phyloP scores from a whole-genome alignment of 2,888 invertebrate species.

The Cataglyphis rosenhaueri region DNA sequence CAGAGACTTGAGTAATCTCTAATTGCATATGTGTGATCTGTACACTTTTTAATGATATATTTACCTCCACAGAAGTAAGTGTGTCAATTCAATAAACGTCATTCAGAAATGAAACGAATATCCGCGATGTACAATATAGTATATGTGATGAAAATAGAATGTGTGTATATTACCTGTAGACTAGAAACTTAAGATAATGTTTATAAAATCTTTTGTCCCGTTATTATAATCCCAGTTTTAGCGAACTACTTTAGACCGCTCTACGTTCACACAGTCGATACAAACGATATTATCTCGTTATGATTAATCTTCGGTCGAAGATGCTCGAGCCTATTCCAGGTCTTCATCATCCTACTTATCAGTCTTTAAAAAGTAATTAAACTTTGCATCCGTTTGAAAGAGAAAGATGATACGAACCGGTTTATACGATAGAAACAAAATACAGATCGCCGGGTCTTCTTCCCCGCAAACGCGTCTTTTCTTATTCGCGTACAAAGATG shows the following conservation, averaged over 20 bases:
- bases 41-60: constrained; percentile 66
- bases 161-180: constrained; percentile 75
- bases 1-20: constrained; percentile 48
- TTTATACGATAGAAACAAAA: constrained; percentile 69
- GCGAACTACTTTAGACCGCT: constrained; percentile 73
- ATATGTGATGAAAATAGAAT: constrained; percentile 77
- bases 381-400: constrained; percentile 58
- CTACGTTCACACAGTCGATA: constrained; percentile 62
- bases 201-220: constrained; percentile 74
- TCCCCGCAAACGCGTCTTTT: constrained; percentile 42
- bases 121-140: constrained; percentile 59
- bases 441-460: constrained; percentile 59
- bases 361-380: constrained; percentile 83
- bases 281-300: constrained; percentile 64
- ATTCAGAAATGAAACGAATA: constrained; percentile 71
- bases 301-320: constrained; percentile 62
- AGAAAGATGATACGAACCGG: constrained; percentile 61
- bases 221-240: constrained; percentile 62
- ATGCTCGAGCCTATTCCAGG: constrained; percentile 58
- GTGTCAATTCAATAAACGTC: constrained; percentile 65
- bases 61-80: constrained; percentile 61
- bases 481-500: constrained; percentile 64
- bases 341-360: constrained; percentile 77
- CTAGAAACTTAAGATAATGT: constrained; percentile 81
- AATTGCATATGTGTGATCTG: constrained; percentile 67